Percentiles rank a stretch among this genome's conserved stretches.
Evolutionary conservation across 2,113 vertebrate species (phyloP).

Genomic region (Siniperca knerii): DNA sequence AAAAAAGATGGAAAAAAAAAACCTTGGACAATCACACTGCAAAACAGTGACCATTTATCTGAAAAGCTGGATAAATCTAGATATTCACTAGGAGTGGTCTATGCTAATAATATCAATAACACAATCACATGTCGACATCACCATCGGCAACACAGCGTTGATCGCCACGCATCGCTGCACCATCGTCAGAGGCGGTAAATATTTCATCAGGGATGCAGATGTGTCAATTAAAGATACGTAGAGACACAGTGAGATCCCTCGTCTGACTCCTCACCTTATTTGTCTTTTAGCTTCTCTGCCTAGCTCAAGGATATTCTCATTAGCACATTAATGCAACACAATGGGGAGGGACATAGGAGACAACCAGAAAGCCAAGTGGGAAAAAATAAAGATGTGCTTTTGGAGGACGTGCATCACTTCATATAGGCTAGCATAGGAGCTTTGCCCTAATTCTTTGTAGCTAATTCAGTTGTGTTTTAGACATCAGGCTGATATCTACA

Average conservation of each 20-base stretch:
- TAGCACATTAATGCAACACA: slow-evolving; percentile 82
- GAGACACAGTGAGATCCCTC: slow-evolving; percentile 72
- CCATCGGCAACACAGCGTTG: slow-evolving; percentile 67
- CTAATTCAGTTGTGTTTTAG: slow-evolving; percentile 5
- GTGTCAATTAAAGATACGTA: slow-evolving; percentile 84
- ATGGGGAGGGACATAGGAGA: slow-evolving; percentile 75
- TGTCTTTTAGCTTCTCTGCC: slow-evolving; percentile 70
- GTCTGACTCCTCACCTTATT: slow-evolving; percentile 70
- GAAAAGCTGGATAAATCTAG: slow-evolving; percentile 1
- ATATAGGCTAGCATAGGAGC: slow-evolving; percentile 3
- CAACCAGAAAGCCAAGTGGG: slow-evolving; percentile 50
- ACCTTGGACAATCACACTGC: slow-evolving; percentile 12
- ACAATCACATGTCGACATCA: slow-evolving; percentile 71
- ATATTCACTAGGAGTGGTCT: slow-evolving; percentile 31
- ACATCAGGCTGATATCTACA: background rate
- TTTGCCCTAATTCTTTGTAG: slow-evolving; percentile 5
- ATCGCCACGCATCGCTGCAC: slow-evolving; percentile 68
- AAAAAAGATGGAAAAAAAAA: background rate
- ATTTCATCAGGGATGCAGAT: slow-evolving; percentile 85
- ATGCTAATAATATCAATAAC: slow-evolving; percentile 74
- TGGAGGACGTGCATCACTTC: slow-evolving; percentile 37
- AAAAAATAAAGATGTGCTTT: slow-evolving; percentile 64
- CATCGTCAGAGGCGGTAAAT: slow-evolving; percentile 79
- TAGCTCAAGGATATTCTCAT: slow-evolving; percentile 84
- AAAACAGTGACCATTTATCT: background rate